Evolutionary conservation across 2,888 invertebrate genomes (phyloP).

Genomic region (Tinea semifulvella): DNA sequence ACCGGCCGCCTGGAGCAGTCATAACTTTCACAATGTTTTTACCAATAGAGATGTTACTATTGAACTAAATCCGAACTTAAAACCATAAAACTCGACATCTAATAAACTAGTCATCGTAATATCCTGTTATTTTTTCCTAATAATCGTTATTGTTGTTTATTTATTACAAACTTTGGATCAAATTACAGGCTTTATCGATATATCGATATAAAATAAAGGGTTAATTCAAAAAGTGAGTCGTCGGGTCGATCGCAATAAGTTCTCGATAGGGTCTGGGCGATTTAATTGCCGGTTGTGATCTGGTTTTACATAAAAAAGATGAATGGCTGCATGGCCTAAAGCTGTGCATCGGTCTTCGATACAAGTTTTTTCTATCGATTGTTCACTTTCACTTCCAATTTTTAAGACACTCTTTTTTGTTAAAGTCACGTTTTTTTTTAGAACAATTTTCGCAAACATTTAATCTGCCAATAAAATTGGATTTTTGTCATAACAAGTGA

Average conservation of each 20-base stretch:
- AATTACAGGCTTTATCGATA: slow-evolving; percentile 63
- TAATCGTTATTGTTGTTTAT: slow-evolving; percentile 67
- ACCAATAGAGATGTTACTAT: slow-evolving; percentile 61
- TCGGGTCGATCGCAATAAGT: slow-evolving; percentile 64
- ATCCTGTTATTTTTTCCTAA: slow-evolving; percentile 65
- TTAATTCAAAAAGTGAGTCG: slow-evolving; percentile 65
- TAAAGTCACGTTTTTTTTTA: no score
- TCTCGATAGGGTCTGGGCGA: slow-evolving; percentile 64
- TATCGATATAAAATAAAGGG: slow-evolving; percentile 58
- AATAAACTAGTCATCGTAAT: no score
- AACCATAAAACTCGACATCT: slow-evolving; percentile 48
- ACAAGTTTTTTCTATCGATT: slow-evolving; percentile 47
- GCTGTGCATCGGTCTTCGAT: slow-evolving; percentile 53
- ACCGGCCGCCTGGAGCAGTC: slow-evolving; percentile 30
- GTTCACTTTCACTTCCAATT: slow-evolving; percentile 56
- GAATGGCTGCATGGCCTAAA: slow-evolving; percentile 55
- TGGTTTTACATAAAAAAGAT: slow-evolving; percentile 66
- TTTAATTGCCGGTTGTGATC: slow-evolving; percentile 67
- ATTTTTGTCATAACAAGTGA: no score
- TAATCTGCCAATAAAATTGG: no score
- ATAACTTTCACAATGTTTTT: slow-evolving; percentile 54
- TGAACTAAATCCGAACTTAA: slow-evolving; percentile 43
- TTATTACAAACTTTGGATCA: slow-evolving; percentile 60
- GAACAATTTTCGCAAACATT: no score
- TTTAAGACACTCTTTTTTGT: neutral